Evolutionary conservation across 2,888 invertebrate genomes (phyloP).

Genomic region (Cheilosia vulpina): DNA sequence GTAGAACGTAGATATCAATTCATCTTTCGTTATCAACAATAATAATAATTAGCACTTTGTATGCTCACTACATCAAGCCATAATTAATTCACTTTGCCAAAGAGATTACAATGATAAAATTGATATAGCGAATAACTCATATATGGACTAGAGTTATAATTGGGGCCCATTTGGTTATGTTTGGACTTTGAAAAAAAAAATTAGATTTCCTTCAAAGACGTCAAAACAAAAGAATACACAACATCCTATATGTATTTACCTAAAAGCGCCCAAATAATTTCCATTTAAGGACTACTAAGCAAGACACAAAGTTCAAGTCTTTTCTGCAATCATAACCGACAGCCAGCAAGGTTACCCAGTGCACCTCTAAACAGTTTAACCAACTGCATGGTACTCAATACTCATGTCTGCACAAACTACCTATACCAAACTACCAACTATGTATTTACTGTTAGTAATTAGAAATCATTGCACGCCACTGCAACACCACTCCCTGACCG

Average conservation of each 20-base stretch:
- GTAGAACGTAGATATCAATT: background rate
- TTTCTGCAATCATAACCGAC: background rate
- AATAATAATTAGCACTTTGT: conserved; percentile 24
- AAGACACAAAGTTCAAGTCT: background rate
- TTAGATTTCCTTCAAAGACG: background rate
- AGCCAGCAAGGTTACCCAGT: conserved; percentile 60
- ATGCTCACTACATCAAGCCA: conserved; percentile 1
- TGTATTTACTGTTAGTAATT: conserved; percentile 1
- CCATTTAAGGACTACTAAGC: background rate
- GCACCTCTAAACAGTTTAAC: conserved; percentile 42
- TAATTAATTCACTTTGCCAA: conserved; percentile 6
- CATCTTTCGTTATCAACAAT: background rate
- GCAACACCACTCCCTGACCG: conserved; percentile 55
- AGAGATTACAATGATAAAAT: background rate
- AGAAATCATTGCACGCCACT: conserved; percentile 26
- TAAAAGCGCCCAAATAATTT: background rate
- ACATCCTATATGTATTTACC: no score
- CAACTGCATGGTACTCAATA: conserved; percentile 5
- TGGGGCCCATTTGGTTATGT: background rate
- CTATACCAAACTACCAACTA: conserved; percentile 4
- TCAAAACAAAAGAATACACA: background rate
- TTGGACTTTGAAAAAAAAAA: conserved; percentile 11
- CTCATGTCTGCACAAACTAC: background rate
- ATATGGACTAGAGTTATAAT: background rate
- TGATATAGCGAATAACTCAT: background rate